Conservation (phyloP, 2,797 vertebrate genomes). For the Siniperca obscura region DNA sequence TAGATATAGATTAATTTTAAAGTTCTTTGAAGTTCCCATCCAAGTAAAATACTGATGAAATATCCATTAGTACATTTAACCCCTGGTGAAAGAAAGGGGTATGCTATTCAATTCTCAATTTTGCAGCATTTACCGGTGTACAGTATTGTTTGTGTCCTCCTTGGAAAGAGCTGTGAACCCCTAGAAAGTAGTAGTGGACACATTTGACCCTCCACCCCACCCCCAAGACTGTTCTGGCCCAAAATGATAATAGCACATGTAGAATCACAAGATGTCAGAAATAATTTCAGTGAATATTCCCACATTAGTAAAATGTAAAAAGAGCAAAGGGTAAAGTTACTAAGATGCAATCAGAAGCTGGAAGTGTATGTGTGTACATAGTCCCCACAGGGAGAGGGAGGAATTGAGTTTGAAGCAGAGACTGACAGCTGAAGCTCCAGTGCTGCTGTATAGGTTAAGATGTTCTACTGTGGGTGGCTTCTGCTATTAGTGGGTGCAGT, state of each 20-base stretch:
- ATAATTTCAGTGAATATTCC: background rate
- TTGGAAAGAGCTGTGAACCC: too few species aligned
- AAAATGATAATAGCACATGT: background rate
- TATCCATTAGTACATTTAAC: background rate
- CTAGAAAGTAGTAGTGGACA: too few species aligned
- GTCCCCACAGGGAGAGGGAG: constrained; percentile 30
- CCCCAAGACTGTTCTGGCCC: too few species aligned
- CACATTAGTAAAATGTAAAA: background rate
- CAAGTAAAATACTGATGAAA: background rate
- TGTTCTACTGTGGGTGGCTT: background rate
- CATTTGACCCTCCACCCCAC: too few species aligned
- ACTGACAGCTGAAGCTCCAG: constrained; percentile 2
- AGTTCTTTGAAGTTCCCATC: background rate
- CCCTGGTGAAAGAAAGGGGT: background rate
- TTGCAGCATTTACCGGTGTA: background rate
- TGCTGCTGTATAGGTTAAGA: constrained; percentile 18
- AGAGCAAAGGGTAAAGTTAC: background rate
- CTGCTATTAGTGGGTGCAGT: constrained; percentile 27
- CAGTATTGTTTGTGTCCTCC: too few species aligned
- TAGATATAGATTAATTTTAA: background rate
- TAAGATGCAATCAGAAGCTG: background rate
- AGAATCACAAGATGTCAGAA: constrained; percentile 3
- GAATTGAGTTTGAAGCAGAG: constrained; percentile 6
- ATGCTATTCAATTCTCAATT: background rate
- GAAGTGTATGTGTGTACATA: constrained; percentile 10